Conservation (phyloP, 2,888 invertebrate genomes). For the Macrophya alboannulata region DNA sequence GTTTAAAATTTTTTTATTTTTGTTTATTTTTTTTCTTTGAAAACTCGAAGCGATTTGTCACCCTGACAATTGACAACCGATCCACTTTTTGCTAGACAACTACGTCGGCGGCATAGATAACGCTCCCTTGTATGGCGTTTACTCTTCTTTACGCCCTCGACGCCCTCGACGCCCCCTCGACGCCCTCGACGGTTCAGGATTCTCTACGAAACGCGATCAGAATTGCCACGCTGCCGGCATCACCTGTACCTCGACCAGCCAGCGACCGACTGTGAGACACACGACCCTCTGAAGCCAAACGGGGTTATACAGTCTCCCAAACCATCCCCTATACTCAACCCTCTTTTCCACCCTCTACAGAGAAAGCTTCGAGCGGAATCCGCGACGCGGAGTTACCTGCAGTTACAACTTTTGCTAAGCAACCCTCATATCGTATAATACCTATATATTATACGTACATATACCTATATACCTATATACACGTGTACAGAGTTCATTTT, state of each 20-base stretch:
- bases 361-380: constrained; percentile 51
- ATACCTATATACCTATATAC: background rate
- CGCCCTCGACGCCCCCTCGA: constrained; percentile 31
- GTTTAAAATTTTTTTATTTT: background rate
- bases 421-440: constrained; percentile 7
- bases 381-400: constrained; percentile 55
- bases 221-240: constrained; percentile 51
- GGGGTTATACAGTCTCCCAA: constrained; percentile 52
- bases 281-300: constrained; percentile 50
- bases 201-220: constrained; percentile 45
- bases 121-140: background rate
- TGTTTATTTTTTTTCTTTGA: background rate
- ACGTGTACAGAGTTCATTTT: background rate
- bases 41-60: background rate
- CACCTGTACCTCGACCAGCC: constrained; percentile 55
- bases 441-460: background rate
- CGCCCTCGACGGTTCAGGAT: constrained; percentile 38
- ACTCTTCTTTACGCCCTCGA: constrained; percentile 34
- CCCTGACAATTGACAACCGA: constrained; percentile 20
- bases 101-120: background rate
- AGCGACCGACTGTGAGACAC: constrained; percentile 55
- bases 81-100: constrained; percentile 30
- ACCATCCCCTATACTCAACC: constrained; percentile 46
- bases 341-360: constrained; percentile 14
- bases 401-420: constrained; percentile 43